Evolutionary conservation across 2,113 vertebrate genomes (phyloP), one percentile per base, ranked within the genome.

Genomic region (Pipra filicauda): DNA sequence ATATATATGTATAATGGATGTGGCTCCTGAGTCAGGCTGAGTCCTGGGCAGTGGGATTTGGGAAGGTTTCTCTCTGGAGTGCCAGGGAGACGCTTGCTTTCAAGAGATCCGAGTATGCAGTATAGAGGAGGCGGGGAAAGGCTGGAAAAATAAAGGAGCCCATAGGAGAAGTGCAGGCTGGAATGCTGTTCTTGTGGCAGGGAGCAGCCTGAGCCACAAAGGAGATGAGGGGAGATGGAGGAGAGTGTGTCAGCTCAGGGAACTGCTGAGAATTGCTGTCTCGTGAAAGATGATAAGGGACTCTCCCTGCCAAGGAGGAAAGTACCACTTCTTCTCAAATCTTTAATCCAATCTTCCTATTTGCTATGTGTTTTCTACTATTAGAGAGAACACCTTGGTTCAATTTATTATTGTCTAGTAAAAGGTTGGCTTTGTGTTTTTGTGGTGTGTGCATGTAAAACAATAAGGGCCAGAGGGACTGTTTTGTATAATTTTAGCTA

Each of bases 101-200:
- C 21, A 3, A 3, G 73, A 78, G 61, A 55, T 24, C 21, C 48
- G 30, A 1, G 2, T 19, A 21, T 91, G 69, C 64, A 8, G 12
- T 61, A 7, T 8, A 33, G 64, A 73, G 65, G 44, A 86, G 72
- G 48, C 2, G 3, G 9, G 39, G 59, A 57, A 55, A 77, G 41
- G 67, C 64, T 65, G 76, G 19, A 20, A 30, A 75, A 33, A 15
- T 35, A 23, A 67, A 57, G 26, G n/a, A 64, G 62, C 31, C 39
- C 0, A 3, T 2, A 20, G 43, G 37, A 89, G 35, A 59, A 15
- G n/a, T 0, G 0, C 16, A 4, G 62, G 16, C 52, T 91, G 67
- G 49, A 57, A 55, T 0, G 1, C 59, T 33, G 35, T 35, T 89
- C 30, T 18, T 43, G 6, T 0, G 5, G 51, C 71, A 54, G 62